Base-by-base conservation (phyloP, 2,113 vertebrate species). In the Charina bottae region DNA sequence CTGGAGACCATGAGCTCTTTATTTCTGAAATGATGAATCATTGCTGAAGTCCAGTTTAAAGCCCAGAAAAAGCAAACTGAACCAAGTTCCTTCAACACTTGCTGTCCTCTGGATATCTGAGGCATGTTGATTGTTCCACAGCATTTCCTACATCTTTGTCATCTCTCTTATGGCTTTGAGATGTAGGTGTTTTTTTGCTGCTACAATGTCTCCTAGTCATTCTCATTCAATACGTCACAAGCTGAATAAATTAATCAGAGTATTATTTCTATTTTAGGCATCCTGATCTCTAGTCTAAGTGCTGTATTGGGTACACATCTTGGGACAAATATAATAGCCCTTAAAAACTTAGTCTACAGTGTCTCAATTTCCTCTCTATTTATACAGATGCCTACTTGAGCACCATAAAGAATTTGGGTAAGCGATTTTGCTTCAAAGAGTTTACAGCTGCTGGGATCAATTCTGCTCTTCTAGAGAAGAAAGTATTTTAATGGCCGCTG, bases 11-110 rank as follows among this genome's bases (percentile, higher is more conserved):
- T 28, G 3, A 92, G 56, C 87, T 89, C 78, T 89, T 92, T 64
- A 92, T 92, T 89, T 89, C 87, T 59, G n/a, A 46, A 83, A 84
- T n/a, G n/a, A 89, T 92, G 72, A 92, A 89, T 92, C 87, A 89
- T 11, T 46, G 37, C 37, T 89, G 49, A 92, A 92, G 91, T 92
- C 91, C 91, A 89, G 91, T 85, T 62, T 89, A 83, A 84, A 89
- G 58, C 46, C 56, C 46, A 54, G 46, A 84, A 62, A 33, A 83
- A 24, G 49, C 15, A 92, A 88, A 89, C 26, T 89, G 46, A 78
- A 62, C 26, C 46, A 23, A 54, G 10, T 60, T 84, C 26, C 55
- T 88, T 62, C 55, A 46, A 37, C 68, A 92, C 4, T 83, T 92
- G 68, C 56, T 83, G 33, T 88, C 42, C 28, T 33, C 23, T 88